phyloP scores from a whole-genome alignment of 2,797 vertebrate genomes.

The Cirrhinus molitorella region DNA sequence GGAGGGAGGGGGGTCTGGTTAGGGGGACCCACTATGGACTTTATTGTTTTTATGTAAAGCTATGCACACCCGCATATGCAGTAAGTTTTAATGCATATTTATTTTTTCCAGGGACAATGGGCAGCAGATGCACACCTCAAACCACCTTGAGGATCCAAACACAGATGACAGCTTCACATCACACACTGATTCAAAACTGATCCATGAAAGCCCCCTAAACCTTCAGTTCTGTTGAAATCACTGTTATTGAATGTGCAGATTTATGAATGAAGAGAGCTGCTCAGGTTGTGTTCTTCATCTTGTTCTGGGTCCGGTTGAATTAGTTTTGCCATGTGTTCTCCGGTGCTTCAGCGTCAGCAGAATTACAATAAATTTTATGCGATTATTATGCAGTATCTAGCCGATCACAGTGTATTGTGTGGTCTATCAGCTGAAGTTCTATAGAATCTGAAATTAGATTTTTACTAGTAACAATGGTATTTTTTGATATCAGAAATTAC shows the following conservation, averaged over 20 bases:
- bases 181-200: conserved; percentile 7
- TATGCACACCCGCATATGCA: background rate
- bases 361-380: background rate
- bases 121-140: conserved; percentile 67
- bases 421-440: background rate
- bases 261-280: background rate
- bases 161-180: conserved; percentile 49
- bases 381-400: background rate
- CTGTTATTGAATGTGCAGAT: background rate
- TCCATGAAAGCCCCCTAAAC: background rate
- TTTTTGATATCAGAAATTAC: too few relatives aligned
- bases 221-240: conserved; percentile 16
- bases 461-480: too few relatives aligned
- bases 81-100: background rate
- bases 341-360: background rate
- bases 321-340: background rate
- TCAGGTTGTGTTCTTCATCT: background rate
- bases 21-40: too few relatives aligned
- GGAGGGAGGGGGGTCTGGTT: too few relatives aligned
- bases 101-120: background rate
- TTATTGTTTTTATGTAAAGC: too few relatives aligned
- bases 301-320: background rate
- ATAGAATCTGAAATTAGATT: too few relatives aligned
- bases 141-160: conserved; percentile 71
- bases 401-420: background rate